Base-by-base conservation (phyloP, 2,888 invertebrate genomes). In the Cantharis rufa region DNA sequence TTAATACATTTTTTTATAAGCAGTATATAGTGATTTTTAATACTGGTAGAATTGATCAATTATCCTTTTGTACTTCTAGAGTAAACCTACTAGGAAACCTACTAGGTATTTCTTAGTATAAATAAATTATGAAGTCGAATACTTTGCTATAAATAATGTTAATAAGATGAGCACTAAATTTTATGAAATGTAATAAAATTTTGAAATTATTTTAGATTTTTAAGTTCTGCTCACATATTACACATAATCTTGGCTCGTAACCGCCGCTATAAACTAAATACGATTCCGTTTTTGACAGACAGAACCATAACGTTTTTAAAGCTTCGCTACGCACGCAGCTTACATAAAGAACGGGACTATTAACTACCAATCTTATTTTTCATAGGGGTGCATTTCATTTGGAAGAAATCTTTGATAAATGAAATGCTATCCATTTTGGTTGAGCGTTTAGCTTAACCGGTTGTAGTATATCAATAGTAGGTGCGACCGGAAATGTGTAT, bases 361-460 rank as follows among this genome's bases (percentile, higher is more conserved):
- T 84, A 83, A 85, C 82, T 81, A 79, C 79, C 81, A 80, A 81
- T 81, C 83, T 84, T 84, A 84, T 84, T 84, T 84, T 84, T 84
- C 84, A 84, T 84, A 80, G 80, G 82, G 83, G 82, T 83, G 85
- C 83, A 83, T 85, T 85, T 84, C 84, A 85, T 85, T 84, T 82
- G 80, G 79, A 77, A 82, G 82, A 84, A 84, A 84, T 85, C 83
- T 83, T 81, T 85, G 83, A 84, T 84, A 84, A 84, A 84, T 83
- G 83, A 82, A 80, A 78, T 77, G 82, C 84, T 82, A 84, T 84
- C 83, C 84, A 85, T 85, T 84, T 84, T 83, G 83, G 83, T 80
- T 78, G 80, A 78, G 79, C 80, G 79, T 80, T 76, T 75, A 78
- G 79, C 71, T 63, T 66, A 73, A 73, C 76, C 78, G 71, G 78